Percentiles rank a stretch among this genome's conserved stretches.
phyloP scores from a whole-genome alignment of 2,113 vertebrate genomes.

The Vicugna pacos region DNA sequence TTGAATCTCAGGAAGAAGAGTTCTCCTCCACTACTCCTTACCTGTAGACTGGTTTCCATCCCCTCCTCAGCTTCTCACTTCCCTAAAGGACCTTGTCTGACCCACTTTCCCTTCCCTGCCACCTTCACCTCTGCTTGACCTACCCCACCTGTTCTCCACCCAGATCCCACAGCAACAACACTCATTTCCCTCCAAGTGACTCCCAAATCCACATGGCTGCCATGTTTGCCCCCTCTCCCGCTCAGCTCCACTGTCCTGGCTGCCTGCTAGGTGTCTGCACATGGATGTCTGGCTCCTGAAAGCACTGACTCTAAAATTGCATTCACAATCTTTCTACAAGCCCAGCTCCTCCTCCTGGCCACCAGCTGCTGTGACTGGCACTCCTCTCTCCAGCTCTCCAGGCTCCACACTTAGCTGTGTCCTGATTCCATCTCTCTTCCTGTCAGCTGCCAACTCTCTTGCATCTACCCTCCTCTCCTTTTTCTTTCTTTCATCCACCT shows the following conservation, averaged over 20 bases:
- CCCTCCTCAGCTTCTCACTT: background rate
- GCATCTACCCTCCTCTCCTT: background rate
- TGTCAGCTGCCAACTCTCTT: background rate
- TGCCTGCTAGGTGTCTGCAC: background rate
- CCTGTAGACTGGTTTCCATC: background rate
- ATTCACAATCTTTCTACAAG: background rate
- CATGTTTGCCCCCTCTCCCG: background rate
- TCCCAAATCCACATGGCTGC: background rate
- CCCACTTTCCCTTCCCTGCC: background rate
- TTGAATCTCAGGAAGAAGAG: background rate
- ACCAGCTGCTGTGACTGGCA: background rate
- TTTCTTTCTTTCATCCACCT: background rate
- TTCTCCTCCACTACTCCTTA: background rate
- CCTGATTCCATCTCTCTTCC: background rate
- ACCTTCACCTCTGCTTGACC: background rate
- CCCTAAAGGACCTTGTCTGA: fast-evolving
- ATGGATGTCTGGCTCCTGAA: background rate
- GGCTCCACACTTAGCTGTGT: background rate
- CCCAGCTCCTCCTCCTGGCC: background rate
- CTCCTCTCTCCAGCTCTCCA: background rate
- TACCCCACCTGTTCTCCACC: too few species aligned
- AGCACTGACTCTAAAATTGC: background rate
- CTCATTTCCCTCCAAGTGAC: background rate
- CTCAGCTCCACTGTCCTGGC: background rate
- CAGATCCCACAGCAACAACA: background rate